These are phyloP conservation scores for Dryomyza anilis DNA, from an alignment of 2,888 invertebrate genomes.

Conservation along the genomic window DNA sequence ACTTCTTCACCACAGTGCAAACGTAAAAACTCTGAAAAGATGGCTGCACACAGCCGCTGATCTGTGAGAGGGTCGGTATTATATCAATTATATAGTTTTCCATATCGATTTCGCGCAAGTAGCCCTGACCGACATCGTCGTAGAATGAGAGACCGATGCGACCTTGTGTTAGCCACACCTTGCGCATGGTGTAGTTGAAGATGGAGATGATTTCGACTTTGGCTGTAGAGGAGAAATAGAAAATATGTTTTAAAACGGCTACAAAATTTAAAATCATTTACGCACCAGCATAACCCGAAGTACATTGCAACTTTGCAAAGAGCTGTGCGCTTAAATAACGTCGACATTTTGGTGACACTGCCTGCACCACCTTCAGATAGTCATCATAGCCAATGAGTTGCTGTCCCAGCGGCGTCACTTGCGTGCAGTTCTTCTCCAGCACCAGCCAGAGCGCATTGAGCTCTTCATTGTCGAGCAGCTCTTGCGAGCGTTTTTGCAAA, in stretches of 20 bases:
- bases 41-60: slow-evolving; percentile 87
- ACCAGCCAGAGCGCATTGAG: slow-evolving; percentile 83
- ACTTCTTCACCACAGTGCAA: slow-evolving; percentile 93
- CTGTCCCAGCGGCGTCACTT: slow-evolving; percentile 75
- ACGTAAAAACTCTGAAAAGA: slow-evolving; percentile 96
- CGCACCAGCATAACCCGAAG: slow-evolving; percentile 76
- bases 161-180: slow-evolving; percentile 94
- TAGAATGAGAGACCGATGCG: slow-evolving; percentile 91
- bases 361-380: slow-evolving; percentile 77
- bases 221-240: slow-evolving; percentile 16
- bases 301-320: slow-evolving; percentile 85
- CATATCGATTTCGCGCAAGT: slow-evolving; percentile 84
- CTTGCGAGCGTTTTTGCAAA: slow-evolving; percentile 81
- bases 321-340: slow-evolving; percentile 84
- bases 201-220: slow-evolving; percentile 86
- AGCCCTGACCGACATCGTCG: slow-evolving; percentile 91
- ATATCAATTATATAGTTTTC: slow-evolving; percentile 94
- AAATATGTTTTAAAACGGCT: no score
- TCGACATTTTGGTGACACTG: slow-evolving; percentile 76
- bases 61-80: slow-evolving; percentile 87
- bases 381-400: slow-evolving; percentile 85
- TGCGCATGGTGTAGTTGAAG: slow-evolving; percentile 94
- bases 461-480: slow-evolving; percentile 86
- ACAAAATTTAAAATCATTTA: neutral
- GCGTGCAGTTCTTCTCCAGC: slow-evolving; percentile 77